phyloP scores from a whole-genome alignment of 2,797 vertebrate genomes.

The Otus scops region DNA sequence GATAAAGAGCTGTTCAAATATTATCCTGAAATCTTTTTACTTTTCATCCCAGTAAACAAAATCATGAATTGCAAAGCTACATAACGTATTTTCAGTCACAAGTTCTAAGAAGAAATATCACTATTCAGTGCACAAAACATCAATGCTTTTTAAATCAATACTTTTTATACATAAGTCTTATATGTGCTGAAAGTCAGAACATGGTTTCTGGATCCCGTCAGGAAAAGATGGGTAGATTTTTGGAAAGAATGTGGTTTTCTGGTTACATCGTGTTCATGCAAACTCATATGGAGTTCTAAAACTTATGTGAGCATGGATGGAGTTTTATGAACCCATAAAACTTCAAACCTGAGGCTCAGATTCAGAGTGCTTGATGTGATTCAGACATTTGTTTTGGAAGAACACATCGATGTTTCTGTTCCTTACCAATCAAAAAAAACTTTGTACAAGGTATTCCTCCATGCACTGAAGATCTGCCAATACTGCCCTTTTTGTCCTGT shows the following conservation, averaged over 20 bases:
- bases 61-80: neutral
- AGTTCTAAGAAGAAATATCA: neutral
- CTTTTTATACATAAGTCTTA: neutral
- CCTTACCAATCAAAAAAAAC: neutral
- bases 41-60: neutral
- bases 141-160: neutral
- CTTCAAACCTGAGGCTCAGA: neutral
- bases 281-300: neutral
- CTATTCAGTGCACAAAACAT: neutral
- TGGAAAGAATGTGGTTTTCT: neutral
- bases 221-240: neutral
- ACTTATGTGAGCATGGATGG: neutral
- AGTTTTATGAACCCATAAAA: neutral
- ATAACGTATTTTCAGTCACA: neutral
- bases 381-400: conserved; percentile 11
- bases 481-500: neutral
- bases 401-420: neutral
- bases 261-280: neutral
- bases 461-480: neutral
- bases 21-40: neutral
- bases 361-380: neutral
- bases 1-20: neutral
- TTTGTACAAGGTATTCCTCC: neutral
- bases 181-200: neutral
- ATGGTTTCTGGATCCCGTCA: neutral